Percentiles rank a stretch among this genome's conserved stretches.
Evolutionary conservation across 2,888 invertebrate genomes (phyloP).

Genomic region (Lasius platythorax): DNA sequence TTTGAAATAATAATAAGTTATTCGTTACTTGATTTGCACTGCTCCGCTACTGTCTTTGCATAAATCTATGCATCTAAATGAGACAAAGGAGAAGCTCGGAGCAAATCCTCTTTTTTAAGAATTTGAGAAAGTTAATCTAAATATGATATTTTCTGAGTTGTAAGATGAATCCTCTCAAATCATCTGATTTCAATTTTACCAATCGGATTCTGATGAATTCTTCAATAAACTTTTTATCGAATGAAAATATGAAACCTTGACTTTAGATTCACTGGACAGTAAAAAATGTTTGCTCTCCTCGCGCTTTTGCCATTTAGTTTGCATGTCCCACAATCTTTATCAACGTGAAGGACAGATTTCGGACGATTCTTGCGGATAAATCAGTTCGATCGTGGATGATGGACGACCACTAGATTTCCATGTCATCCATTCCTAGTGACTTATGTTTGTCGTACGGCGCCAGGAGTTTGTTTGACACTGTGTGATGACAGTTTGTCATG

Average conservation of each 20-base stretch:
- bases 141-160: background rate
- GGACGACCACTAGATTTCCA: slow-evolving; percentile 47
- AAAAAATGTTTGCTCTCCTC: background rate
- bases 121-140: slow-evolving; percentile 19
- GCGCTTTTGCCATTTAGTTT: background rate
- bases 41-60: slow-evolving; percentile 7
- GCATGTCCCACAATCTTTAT: slow-evolving; percentile 7
- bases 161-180: background rate
- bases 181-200: slow-evolving; percentile 2
- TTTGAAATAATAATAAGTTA: slow-evolving; percentile 18
- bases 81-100: background rate
- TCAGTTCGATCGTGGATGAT: slow-evolving; percentile 42
- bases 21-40: slow-evolving; percentile 32
- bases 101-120: slow-evolving; percentile 15
- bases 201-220: background rate
- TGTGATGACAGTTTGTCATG: slow-evolving; percentile 51
- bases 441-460: slow-evolving; percentile 47
- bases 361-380: slow-evolving; percentile 35
- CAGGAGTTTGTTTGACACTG: slow-evolving; percentile 30
- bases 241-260: background rate
- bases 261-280: background rate
- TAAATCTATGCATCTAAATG: slow-evolving; percentile 29
- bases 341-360: slow-evolving; percentile 14
- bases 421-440: slow-evolving; percentile 46
- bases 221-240: background rate